These are phyloP conservation scores for Hippocampus comes DNA, from an alignment of 2,113 vertebrate species.

Conservation along the genomic window DNA sequence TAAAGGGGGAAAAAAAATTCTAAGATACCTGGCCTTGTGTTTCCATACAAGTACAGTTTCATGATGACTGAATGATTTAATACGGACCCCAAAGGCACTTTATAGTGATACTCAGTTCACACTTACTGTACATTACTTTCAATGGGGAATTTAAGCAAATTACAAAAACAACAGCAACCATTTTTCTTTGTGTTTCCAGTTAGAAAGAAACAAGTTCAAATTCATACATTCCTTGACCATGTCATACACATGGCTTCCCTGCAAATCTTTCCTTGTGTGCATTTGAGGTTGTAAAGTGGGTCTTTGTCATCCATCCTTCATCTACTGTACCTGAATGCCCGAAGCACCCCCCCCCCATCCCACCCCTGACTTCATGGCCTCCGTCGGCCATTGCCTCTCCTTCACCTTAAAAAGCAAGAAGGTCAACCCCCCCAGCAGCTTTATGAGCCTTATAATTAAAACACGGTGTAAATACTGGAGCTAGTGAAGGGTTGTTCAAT, in stretches of 20 bases:
- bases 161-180: not conserved
- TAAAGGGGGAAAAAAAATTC: too few species aligned
- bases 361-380: slow-evolving; percentile 25
- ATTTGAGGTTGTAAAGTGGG: slow-evolving; percentile 6
- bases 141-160: not conserved
- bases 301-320: slow-evolving; percentile 18
- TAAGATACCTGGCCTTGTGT: too few species aligned
- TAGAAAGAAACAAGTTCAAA: not conserved
- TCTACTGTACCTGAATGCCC: slow-evolving; percentile 13
- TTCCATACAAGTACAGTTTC: not conserved
- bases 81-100: not conserved
- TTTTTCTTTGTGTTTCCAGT: not conserved
- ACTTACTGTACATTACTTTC: not conserved
- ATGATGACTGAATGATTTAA: not conserved
- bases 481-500: slow-evolving; percentile 67
- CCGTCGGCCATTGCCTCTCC: slow-evolving; percentile 62
- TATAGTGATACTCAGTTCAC: not conserved
- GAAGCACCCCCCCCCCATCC: not conserved
- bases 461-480: slow-evolving; percentile 74
- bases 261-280: not conserved
- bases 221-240: not conserved
- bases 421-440: slow-evolving; percentile 65
- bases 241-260: not conserved
- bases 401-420: slow-evolving; percentile 71
- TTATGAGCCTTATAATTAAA: slow-evolving; percentile 82